phyloP scores from a whole-genome alignment of 2,797 vertebrate species.

The Perodicticus potto region DNA sequence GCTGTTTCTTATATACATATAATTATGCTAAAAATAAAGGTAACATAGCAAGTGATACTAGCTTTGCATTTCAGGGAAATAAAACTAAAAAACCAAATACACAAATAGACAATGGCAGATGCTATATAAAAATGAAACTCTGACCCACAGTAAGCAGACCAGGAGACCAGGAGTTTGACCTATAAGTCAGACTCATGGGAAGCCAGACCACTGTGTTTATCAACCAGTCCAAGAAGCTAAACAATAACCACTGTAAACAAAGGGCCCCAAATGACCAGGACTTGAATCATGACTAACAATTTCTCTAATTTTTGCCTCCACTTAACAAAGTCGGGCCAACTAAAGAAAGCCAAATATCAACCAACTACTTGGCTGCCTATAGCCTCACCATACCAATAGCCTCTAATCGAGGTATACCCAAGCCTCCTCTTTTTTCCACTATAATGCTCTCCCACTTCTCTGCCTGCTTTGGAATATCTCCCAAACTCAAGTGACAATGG shows the following conservation, averaged over 20 bases:
- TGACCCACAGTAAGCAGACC: not conserved
- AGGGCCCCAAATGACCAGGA: not conserved
- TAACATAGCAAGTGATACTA: not conserved
- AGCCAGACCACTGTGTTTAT: not conserved
- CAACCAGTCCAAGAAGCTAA: not conserved
- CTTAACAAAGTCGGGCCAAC: slow-evolving; percentile 12
- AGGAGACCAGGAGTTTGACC: not conserved
- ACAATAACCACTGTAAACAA: slow-evolving; percentile 1
- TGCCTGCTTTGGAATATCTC: not conserved
- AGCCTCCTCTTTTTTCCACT: not conserved
- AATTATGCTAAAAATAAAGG: slow-evolving; percentile 49
- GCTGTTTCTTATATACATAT: not conserved
- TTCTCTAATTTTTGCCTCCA: not conserved
- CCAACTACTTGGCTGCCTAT: not conserved
- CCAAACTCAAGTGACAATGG: not conserved
- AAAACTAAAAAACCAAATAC: slow-evolving; percentile 30
- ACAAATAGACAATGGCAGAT: not conserved
- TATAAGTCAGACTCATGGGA: not conserved
- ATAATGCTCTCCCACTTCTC: not conserved
- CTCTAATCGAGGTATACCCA: not conserved
- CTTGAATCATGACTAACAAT: slow-evolving; percentile 28
- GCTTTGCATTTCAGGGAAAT: slow-evolving; percentile 37
- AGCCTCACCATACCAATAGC: not conserved
- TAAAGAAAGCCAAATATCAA: not conserved
- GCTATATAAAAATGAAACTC: slow-evolving; percentile 12